Evolutionary conservation across 2,888 invertebrate genomes (phyloP).

Genomic region (Lamellibrachia satsuma): DNA sequence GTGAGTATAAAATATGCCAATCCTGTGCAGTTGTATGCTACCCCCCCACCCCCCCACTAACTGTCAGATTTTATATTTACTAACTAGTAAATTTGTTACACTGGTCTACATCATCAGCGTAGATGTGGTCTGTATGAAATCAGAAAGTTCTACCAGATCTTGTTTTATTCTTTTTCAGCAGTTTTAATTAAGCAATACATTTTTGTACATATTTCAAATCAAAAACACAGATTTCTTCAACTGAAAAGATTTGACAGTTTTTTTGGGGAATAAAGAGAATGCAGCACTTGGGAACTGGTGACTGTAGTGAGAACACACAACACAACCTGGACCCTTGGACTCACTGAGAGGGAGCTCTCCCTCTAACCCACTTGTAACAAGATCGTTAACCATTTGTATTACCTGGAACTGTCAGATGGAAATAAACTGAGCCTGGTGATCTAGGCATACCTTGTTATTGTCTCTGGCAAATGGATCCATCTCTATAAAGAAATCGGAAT

Average conservation of each 20-base stretch:
- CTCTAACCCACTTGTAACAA: not conserved
- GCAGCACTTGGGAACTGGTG: too few relatives aligned
- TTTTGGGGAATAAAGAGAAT: too few relatives aligned
- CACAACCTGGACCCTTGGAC: not conserved
- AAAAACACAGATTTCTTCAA: too few relatives aligned
- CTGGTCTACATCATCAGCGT: not conserved
- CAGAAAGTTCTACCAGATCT: not conserved
- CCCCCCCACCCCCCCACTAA: not conserved
- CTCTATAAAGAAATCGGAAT: not conserved
- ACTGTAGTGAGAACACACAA: not conserved
- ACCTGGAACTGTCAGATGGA: not conserved
- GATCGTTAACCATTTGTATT: not conserved
- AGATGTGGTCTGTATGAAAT: not conserved
- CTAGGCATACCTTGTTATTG: too few relatives aligned
- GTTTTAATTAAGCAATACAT: too few relatives aligned
- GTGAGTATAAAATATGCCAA: constrained; percentile 27
- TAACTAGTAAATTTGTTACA: too few relatives aligned
- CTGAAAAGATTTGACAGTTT: too few relatives aligned
- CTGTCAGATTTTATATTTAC: too few relatives aligned
- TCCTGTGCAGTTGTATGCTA: too few relatives aligned
- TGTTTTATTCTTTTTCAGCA: too few relatives aligned
- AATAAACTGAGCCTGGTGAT: not conserved
- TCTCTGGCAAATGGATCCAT: not conserved
- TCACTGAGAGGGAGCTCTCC: not conserved
- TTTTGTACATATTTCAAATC: too few relatives aligned